Conservation (phyloP, 2,113 vertebrate species). For the Sminthopsis crassicaudata region DNA sequence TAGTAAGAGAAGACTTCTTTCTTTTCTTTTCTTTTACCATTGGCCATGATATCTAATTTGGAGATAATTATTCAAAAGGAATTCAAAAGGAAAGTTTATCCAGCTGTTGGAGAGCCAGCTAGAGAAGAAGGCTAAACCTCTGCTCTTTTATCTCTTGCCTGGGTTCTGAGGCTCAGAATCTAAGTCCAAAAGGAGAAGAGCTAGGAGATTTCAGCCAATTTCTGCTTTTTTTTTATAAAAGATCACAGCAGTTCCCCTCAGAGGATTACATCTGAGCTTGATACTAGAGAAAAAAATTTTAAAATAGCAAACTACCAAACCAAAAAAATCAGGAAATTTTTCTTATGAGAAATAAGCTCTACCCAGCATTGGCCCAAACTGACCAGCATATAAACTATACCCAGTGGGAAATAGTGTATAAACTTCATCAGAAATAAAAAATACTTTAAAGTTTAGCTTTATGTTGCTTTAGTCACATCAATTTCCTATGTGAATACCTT, state of each 20-base stretch:
- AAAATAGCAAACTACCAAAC: not conserved
- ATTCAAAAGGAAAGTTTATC: not conserved
- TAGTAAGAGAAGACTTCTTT: not conserved
- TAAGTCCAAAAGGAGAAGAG: not conserved
- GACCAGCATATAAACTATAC: not conserved
- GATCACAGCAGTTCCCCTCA: not conserved
- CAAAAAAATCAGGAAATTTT: not conserved
- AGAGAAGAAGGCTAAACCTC: not conserved
- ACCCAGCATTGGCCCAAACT: not conserved
- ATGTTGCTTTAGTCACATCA: not conserved
- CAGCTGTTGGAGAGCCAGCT: not conserved
- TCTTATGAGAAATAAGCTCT: not conserved
- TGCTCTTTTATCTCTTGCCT: not conserved
- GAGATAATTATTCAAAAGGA: not conserved
- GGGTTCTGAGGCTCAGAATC: not conserved
- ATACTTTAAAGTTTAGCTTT: not conserved
- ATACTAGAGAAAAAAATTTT: not conserved
- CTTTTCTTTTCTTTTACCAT: not conserved
- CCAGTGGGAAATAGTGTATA: not conserved
- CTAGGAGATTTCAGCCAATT: not conserved
- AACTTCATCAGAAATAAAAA: not conserved
- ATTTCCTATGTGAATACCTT: not conserved
- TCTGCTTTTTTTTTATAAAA: not conserved
- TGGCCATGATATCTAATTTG: not conserved
- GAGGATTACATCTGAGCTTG: not conserved